Percentiles rank a stretch among this genome's conserved stretches.
These are phyloP conservation scores for Galagoides demidoff DNA, from an alignment of 2,797 vertebrate species.

Conservation along the genomic window DNA sequence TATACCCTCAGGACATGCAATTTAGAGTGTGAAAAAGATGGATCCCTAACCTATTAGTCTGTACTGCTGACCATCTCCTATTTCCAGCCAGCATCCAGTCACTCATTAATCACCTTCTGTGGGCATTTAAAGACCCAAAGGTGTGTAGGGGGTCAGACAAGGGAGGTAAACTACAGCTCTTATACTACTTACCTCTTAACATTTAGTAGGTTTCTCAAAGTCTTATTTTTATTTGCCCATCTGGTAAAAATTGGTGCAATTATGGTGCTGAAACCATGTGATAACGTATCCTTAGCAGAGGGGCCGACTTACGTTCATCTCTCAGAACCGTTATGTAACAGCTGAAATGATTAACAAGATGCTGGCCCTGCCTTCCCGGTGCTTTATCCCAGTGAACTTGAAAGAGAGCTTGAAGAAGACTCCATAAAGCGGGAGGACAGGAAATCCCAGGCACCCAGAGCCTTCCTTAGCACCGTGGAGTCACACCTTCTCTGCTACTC, in stretches of 20 bases:
- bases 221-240: conserved; percentile 52
- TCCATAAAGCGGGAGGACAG: neutral
- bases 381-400: neutral
- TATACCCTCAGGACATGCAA: neutral
- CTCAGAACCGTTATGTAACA: neutral
- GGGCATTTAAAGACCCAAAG: neutral
- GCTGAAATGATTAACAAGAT: neutral
- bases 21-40: neutral
- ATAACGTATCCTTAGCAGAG: neutral
- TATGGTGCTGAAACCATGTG: neutral
- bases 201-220: conserved; percentile 36
- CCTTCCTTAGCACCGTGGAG: neutral
- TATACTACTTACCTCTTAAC: neutral
- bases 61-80: neutral
- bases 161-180: neutral
- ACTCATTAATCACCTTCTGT: neutral
- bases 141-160: neutral
- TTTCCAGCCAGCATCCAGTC: neutral
- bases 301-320: neutral
- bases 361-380: neutral
- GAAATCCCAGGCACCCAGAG: neutral
- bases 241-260: conserved; percentile 27
- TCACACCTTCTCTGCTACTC: neutral
- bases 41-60: neutral
- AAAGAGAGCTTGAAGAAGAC: neutral